Evolutionary conservation across 1,140 invertebrate species (phyloP).

Genomic region (Hycleus phaleratus): DNA sequence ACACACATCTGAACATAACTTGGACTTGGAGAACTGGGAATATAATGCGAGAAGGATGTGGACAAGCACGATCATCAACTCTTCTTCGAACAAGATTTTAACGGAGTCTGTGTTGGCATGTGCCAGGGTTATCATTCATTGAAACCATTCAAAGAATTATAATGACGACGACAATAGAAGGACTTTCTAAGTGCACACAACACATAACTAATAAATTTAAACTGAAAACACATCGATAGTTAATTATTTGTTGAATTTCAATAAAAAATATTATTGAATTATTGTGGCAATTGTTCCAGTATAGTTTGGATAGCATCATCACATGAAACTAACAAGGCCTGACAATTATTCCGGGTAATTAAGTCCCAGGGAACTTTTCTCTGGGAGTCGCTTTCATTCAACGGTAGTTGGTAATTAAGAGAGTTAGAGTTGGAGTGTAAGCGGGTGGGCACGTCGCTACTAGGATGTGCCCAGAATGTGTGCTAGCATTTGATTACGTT

Average conservation of each 20-base stretch:
- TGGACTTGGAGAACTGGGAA: slow-evolving; percentile 6
- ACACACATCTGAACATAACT: too few relatives aligned
- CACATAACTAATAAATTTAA: too few relatives aligned
- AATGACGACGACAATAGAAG: too few relatives aligned
- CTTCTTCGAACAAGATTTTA: slow-evolving; percentile 26
- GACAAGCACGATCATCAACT: slow-evolving; percentile 23
- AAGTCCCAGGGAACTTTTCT: slow-evolving; percentile 37
- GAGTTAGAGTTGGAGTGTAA: slow-evolving; percentile 4
- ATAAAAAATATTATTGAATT: too few relatives aligned
- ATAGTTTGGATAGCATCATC: neutral
- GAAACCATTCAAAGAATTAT: too few relatives aligned
- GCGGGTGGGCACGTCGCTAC: slow-evolving; percentile 28
- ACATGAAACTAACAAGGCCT: slow-evolving; percentile 38
- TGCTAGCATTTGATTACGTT: slow-evolving; percentile 35
- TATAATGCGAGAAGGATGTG: slow-evolving; percentile 33
- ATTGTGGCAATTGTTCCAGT: slow-evolving; percentile 4
- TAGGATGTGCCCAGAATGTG: slow-evolving; percentile 32
- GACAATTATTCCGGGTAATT: slow-evolving; percentile 43
- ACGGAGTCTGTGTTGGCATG: neutral
- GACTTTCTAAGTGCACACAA: too few relatives aligned
- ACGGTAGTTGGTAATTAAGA: slow-evolving; percentile 38
- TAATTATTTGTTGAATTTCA: too few relatives aligned
- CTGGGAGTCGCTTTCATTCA: slow-evolving; percentile 30
- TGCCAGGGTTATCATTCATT: too few relatives aligned
- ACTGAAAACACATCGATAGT: too few relatives aligned